Evolutionary conservation across 2,797 vertebrate species (phyloP).

Genomic region (Diplodus puntazzo): DNA sequence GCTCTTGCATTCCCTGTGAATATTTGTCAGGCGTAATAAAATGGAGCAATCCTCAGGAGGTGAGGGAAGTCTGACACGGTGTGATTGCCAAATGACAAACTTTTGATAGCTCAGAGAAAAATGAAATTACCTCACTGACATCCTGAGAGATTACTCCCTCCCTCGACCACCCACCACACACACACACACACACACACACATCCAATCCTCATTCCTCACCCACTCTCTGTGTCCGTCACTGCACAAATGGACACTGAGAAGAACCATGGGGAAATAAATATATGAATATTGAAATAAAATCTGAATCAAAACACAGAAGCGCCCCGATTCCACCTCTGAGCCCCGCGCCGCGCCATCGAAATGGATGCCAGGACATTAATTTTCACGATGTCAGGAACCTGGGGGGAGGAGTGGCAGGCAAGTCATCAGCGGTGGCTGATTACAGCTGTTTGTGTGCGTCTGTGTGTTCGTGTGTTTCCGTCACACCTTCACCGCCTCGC

Average conservation of each 20-base stretch:
- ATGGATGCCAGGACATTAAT: conserved; percentile 72
- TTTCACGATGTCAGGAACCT: conserved; percentile 65
- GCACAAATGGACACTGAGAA: conserved; percentile 27
- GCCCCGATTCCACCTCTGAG: conserved; percentile 56
- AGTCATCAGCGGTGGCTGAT: conserved; percentile 67
- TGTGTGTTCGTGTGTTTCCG: conserved; percentile 29
- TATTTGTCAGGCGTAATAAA: conserved; percentile 52
- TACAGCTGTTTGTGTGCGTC: conserved; percentile 49
- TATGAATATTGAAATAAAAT: conserved; percentile 71
- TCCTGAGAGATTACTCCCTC: conserved; percentile 72
- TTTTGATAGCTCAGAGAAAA: conserved; percentile 75
- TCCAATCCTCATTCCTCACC: conserved; percentile 15
- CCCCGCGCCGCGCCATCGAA: conserved; percentile 46
- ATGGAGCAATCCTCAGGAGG: conserved; percentile 66
- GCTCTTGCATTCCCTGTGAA: conserved; percentile 38
- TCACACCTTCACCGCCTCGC: conserved; percentile 14
- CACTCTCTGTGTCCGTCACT: conserved; percentile 23
- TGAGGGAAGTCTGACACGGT: conserved; percentile 60
- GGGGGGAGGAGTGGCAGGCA: conserved; percentile 40
- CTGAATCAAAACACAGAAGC: conserved; percentile 50
- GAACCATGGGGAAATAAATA: conserved; percentile 60
- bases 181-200: conserved; percentile 38
- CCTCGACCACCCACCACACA: conserved; percentile 13
- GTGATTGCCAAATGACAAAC: conserved; percentile 81
- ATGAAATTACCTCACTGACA: conserved; percentile 76